Evolutionary conservation across 64 coral and sea anemone genomes (phyloP), one percentile per base, ranked within the genome.

Genomic region (Montipora foliosa): DNA sequence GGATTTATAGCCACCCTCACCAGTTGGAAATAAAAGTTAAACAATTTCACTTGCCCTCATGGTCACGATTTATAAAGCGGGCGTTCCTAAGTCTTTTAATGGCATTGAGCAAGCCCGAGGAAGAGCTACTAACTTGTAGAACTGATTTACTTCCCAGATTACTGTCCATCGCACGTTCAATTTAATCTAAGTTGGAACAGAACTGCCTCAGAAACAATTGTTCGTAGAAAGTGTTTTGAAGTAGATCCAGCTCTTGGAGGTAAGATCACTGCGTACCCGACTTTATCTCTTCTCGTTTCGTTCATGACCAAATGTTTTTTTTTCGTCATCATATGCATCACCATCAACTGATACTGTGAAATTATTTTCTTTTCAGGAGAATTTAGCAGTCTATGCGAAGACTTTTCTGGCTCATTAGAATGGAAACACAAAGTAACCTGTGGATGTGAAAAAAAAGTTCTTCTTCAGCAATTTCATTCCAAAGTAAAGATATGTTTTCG

Each of bases 391-490:
- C 62, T 44, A 4, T 86, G 82, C 49, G 21, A 15, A 20, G 58
- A 5, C 20, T 8, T 4, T n/a, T n/a, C 1, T 8, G 1, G 10
- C n/a, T 15, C 49, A 44, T 5, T n/a, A 11, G 10, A 14, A 10
- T 86, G 82, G 82, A 49, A 48, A 4, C 47, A 70, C 82, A 86
- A 86, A 48, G 82, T 51, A 71, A 45, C 64, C 10, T 86, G 82
- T 70, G 17, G 22, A 9, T 86, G 82, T 44, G 82, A 86, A 67
- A 86, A 22, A 86, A 2, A 70, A 49, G n/a, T 9, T 47, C 29
- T 84, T 84, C 81, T 69, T 71, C 82, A 22, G 19, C 62, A 50
- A 70, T 69, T 86, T 17, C 46, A 64, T 8, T 21, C 16, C 1
- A 25, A 71, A 46, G 82, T 86, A 71, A 14, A 55, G 52, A 55